phyloP scores from a whole-genome alignment of 2,888 invertebrate genomes.

The Pristionchus fissidentatus region DNA sequence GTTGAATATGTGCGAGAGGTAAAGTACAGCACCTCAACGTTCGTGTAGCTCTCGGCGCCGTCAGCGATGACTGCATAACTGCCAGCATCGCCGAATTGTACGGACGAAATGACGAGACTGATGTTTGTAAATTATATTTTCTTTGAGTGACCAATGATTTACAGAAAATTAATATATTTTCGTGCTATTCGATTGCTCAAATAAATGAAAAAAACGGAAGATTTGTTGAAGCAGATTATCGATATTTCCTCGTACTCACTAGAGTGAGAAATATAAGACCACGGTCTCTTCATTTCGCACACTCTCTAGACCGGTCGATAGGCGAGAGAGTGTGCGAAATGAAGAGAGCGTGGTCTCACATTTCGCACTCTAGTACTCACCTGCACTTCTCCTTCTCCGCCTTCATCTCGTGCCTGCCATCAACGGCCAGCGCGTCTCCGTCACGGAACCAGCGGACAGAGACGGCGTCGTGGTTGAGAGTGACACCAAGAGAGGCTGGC shows the following conservation, averaged over 20 bases:
- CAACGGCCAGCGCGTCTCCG: slow-evolving; percentile 53
- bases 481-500: slow-evolving; percentile 61
- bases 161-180: background rate
- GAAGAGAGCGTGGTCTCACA: no score
- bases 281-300: no score
- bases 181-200: background rate
- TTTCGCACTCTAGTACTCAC: no score
- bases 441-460: slow-evolving; percentile 66
- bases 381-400: slow-evolving; percentile 40
- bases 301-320: no score
- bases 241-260: no score
- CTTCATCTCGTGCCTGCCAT: slow-evolving; percentile 40
- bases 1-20: background rate
- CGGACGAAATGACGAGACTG: slow-evolving; percentile 69
- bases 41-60: slow-evolving; percentile 66
- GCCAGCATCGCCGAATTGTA: slow-evolving; percentile 71
- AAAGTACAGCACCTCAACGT: slow-evolving; percentile 52
- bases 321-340: no score
- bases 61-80: slow-evolving; percentile 70
- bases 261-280: no score
- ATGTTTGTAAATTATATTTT: background rate
- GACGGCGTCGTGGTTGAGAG: slow-evolving; percentile 64
- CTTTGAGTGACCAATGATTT: background rate
- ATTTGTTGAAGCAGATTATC: no score
- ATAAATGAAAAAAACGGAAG: no score